phyloP scores from a whole-genome alignment of 1,140 invertebrate species.

The Drosophila navojoa region DNA sequence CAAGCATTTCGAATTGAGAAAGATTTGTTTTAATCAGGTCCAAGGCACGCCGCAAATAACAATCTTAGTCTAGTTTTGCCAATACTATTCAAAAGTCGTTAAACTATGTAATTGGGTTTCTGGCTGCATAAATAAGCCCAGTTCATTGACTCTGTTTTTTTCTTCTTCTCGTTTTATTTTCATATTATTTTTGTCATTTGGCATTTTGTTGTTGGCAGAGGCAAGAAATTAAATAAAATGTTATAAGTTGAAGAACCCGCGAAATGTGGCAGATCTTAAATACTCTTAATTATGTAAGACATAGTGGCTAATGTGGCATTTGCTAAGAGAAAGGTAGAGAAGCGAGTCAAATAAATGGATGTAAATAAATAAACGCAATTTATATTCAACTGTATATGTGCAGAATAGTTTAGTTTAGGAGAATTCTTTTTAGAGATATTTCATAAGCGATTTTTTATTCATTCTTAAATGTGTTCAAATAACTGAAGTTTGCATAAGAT shows the following conservation, averaged over 20 bases:
- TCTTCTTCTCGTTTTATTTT: not conserved
- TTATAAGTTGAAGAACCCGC: not conserved
- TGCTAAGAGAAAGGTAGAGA: not conserved
- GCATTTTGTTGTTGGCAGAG: slow-evolving; percentile 6
- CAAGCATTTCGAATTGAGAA: slow-evolving; percentile 50
- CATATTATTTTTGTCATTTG: slow-evolving; percentile 3
- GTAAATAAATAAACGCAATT: not conserved
- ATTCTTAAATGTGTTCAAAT: no score
- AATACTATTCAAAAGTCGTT: slow-evolving; percentile 40
- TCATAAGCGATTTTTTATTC: no score
- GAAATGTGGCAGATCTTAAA: not conserved
- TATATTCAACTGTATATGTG: no score
- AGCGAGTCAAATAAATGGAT: not conserved
- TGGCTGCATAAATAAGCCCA: slow-evolving; percentile 28
- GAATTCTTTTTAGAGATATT: no score
- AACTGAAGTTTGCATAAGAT: no score
- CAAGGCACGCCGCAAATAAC: slow-evolving; percentile 33
- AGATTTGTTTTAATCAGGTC: slow-evolving; percentile 52
- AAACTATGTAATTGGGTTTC: slow-evolving; percentile 66
- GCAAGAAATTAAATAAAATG: slow-evolving; percentile 2
- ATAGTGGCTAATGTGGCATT: not conserved
- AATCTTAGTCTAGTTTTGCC: slow-evolving; percentile 37
- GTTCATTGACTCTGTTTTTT: slow-evolving; percentile 36
- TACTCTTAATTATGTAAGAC: not conserved
- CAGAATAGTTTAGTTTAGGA: no score